A percentile compares a stretch with the other conserved stretches of the same genome.
These are phyloP conservation scores for Urechis unicinctus DNA, from an alignment of 2,888 invertebrate species.

Conservation along the genomic window DNA sequence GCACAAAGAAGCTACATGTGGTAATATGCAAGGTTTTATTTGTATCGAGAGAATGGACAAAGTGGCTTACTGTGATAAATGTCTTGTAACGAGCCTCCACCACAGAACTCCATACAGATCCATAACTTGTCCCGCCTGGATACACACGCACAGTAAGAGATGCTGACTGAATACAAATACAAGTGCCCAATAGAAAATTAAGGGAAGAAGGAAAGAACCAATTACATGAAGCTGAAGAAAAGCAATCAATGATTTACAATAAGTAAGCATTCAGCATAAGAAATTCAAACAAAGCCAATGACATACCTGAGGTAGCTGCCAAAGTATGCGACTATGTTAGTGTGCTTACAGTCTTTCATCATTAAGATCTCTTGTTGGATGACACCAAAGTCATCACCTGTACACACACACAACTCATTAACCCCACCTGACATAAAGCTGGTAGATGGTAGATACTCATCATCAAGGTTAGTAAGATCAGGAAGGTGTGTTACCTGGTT, in stretches of 20 bases:
- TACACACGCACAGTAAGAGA: not conserved
- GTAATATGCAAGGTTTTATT: too few species aligned
- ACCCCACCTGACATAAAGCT: not conserved
- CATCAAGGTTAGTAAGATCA: not conserved
- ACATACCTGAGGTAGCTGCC: conserved; percentile 26
- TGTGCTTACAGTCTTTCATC: conserved; percentile 27
- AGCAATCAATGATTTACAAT: too few species aligned
- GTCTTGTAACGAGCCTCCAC: conserved; percentile 96
- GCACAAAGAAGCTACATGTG: too few species aligned
- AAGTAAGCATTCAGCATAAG: too few species aligned
- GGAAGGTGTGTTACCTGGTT: conserved; percentile 63
- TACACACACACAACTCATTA: not conserved
- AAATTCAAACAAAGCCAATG: too few species aligned
- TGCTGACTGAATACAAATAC: not conserved
- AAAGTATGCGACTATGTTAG: conserved; percentile 66
- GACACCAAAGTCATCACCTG: conserved; percentile 91
- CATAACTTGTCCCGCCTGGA: conserved; percentile 81
- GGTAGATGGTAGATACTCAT: not conserved
- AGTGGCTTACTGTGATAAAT: conserved; percentile 89
- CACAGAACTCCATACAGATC: conserved; percentile 99
- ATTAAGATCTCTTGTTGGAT: conserved; percentile 86
- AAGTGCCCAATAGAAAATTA: not conserved
- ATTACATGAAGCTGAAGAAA: too few species aligned
- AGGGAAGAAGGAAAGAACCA: too few species aligned
- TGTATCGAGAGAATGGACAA: too few species aligned